phyloP scores from a whole-genome alignment of 2,797 vertebrate species.

The Diplodus sargus region DNA sequence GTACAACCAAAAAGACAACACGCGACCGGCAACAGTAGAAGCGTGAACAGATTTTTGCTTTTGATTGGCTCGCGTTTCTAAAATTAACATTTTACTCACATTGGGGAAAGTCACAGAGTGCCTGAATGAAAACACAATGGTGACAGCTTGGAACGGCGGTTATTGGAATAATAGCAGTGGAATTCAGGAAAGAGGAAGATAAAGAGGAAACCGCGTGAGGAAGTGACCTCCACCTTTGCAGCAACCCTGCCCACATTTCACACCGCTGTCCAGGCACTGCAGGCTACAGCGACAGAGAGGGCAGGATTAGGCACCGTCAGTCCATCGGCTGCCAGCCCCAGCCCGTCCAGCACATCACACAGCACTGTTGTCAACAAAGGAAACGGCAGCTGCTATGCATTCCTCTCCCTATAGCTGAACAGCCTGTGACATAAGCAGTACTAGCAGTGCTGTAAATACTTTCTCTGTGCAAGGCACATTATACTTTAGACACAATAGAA shows the following conservation, averaged over 20 bases:
- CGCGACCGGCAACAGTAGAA: constrained; percentile 1
- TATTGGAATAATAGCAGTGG: constrained; percentile 82
- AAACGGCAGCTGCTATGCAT: constrained; percentile 67
- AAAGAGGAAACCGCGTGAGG: constrained; percentile 87
- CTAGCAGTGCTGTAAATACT: constrained; percentile 31
- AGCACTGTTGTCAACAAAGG: constrained; percentile 61
- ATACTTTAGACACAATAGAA: constrained; percentile 62
- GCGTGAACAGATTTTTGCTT: not conserved
- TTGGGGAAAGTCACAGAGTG: constrained; percentile 25
- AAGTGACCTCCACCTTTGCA: constrained; percentile 88
- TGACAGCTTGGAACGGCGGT: constrained; percentile 56
- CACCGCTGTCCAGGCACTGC: constrained; percentile 69
- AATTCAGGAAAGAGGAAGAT: constrained; percentile 88
- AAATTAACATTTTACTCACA: constrained; percentile 49
- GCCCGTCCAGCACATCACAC: constrained; percentile 65
- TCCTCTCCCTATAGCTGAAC: constrained; percentile 56
- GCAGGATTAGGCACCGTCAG: constrained; percentile 62
- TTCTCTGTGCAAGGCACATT: constrained; percentile 43
- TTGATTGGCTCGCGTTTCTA: constrained; percentile 27
- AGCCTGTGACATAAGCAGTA: constrained; percentile 50
- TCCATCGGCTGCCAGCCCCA: constrained; percentile 65
- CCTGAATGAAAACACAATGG: constrained; percentile 62
- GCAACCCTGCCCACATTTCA: constrained; percentile 81
- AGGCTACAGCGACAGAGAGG: constrained; percentile 59
- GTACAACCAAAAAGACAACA: constrained; percentile 20